A percentile compares a stretch with the other conserved stretches of the same genome.
phyloP scores from a whole-genome alignment of 2,797 vertebrate species.

The Enteromius afrohamiltoni region DNA sequence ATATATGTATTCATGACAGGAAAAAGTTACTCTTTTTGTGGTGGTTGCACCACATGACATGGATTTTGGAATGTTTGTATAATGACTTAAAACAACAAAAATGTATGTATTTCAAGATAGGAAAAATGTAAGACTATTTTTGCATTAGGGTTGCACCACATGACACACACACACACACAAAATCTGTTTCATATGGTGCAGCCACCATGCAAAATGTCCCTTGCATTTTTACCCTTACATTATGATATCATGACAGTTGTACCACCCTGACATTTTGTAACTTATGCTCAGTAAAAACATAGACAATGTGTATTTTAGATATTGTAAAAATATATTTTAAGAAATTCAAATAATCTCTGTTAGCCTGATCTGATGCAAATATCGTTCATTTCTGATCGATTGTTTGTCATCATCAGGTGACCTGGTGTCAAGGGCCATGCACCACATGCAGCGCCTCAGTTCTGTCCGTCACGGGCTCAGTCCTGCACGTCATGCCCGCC shows the following conservation, averaged over 20 bases:
- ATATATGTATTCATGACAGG: background rate
- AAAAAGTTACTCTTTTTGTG: background rate
- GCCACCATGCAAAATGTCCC: background rate
- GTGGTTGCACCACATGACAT: background rate
- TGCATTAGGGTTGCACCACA: no score
- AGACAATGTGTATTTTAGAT: background rate
- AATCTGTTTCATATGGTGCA: no score
- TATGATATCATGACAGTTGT: background rate
- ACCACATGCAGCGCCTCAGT: conserved; percentile 95
- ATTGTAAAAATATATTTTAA: background rate
- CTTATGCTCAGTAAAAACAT: background rate
- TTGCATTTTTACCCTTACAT: background rate
- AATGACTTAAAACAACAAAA: background rate
- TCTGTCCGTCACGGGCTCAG: conserved; percentile 86
- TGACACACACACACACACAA: no score
- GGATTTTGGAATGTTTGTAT: background rate
- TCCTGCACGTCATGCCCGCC: conserved; percentile 87
- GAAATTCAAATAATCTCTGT: background rate
- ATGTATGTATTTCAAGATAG: no score
- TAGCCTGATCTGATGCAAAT: background rate
- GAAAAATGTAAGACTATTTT: no score
- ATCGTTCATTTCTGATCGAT: background rate
- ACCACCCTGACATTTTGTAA: background rate
- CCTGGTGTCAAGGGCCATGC: conserved; percentile 95
- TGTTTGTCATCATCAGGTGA: conserved; percentile 80